Percentiles rank a stretch among this genome's conserved stretches.
Conservation (phyloP, 2,888 invertebrate species). For the Cerastis rubricosa region DNA sequence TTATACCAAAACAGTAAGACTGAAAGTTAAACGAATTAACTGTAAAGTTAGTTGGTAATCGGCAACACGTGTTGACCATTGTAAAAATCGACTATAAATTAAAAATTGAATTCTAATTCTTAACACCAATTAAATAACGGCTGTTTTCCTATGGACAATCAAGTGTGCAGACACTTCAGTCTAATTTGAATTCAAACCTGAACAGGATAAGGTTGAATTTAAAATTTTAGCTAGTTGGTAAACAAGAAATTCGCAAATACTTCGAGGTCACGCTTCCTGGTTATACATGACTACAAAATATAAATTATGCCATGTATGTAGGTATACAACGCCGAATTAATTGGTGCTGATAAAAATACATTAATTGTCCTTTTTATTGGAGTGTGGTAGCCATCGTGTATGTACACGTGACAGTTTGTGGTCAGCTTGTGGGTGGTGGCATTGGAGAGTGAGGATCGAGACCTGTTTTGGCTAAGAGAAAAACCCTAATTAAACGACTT, state of each 20-base stretch:
- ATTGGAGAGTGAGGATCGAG: not conserved
- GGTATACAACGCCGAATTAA: conserved; percentile 42
- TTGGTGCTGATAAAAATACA: conserved; percentile 45
- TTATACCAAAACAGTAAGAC: conserved; percentile 21
- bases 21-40: conserved; percentile 8
- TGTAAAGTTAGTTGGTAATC: conserved; percentile 18
- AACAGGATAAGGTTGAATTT: conserved; percentile 47
- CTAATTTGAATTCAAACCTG: conserved; percentile 43
- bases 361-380: conserved; percentile 19
- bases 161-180: not conserved
- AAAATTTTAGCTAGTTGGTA: conserved; percentile 37
- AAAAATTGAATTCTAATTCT: conserved; percentile 52
- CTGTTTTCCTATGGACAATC: conserved; percentile 57
- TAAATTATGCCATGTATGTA: conserved; percentile 49
- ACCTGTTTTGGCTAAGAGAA: not conserved
- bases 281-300: conserved; percentile 59
- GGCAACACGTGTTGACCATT: conserved; percentile 63
- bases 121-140: conserved; percentile 41
- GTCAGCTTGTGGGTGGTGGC: conserved; percentile 5
- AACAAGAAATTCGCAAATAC: conserved; percentile 67
- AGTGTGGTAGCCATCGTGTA: not conserved
- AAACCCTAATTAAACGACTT: not conserved
- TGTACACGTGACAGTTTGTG: conserved; percentile 22
- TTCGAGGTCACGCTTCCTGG: conserved; percentile 67
- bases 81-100: conserved; percentile 50